Evolutionary conservation across 2,888 invertebrate genomes (phyloP).

Genomic region (Dione juno): DNA sequence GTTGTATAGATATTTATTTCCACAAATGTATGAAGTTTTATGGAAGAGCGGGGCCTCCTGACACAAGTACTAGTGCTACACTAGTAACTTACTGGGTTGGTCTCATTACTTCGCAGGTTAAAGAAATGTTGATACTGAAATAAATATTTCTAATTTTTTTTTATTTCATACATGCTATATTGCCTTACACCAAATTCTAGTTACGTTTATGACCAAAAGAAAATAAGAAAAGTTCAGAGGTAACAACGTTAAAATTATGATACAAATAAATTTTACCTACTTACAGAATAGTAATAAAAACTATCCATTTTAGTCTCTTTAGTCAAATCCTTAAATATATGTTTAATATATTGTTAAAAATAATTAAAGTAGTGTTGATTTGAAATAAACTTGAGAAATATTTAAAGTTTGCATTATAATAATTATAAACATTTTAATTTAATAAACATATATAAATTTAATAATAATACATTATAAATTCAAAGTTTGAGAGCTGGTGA

Average conservation of each 20-base stretch:
- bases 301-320: constrained; percentile 46
- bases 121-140: no score
- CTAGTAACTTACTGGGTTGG: no score
- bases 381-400: neutral
- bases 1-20: no score
- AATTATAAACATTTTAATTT: neutral
- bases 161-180: no score
- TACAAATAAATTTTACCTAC: constrained; percentile 41
- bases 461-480: neutral
- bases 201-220: constrained; percentile 21
- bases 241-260: constrained; percentile 50
- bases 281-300: constrained; percentile 39
- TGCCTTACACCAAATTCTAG: constrained; percentile 23
- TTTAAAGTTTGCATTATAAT: neutral
- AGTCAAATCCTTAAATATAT: constrained; percentile 51
- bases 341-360: constrained; percentile 17
- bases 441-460: neutral
- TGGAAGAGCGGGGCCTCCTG: no score
- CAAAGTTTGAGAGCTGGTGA: neutral
- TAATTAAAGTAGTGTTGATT: neutral
- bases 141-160: no score
- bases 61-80: no score
- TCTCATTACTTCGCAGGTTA: no score
- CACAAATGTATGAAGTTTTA: no score
- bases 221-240: constrained; percentile 44